Evolutionary conservation across 2,113 vertebrate genomes (phyloP).

Genomic region (Mystacornis crossleyi): DNA sequence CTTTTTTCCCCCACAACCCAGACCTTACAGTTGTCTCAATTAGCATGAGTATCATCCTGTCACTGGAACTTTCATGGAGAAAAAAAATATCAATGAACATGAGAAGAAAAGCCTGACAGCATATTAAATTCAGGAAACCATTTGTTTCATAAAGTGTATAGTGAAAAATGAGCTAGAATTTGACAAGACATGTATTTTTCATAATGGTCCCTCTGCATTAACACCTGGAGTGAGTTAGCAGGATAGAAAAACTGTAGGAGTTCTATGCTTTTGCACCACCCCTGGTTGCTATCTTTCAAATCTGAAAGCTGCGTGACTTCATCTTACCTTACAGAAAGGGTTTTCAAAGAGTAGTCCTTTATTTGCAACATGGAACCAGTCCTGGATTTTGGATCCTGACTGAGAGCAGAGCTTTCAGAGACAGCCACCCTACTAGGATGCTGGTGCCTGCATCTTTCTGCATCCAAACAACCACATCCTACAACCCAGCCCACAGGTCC

Average conservation of each 20-base stretch:
- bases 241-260: not conserved
- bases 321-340: not conserved
- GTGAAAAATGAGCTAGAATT: not conserved
- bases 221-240: not conserved
- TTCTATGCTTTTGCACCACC: not conserved
- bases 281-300: not conserved
- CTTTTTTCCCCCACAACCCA: not conserved
- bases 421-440: not conserved
- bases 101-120: not conserved
- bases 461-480: not conserved
- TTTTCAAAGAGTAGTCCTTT: not conserved
- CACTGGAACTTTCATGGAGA: not conserved
- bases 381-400: not conserved
- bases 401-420: not conserved
- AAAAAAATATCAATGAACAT: not conserved
- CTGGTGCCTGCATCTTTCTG: not conserved
- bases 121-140: not conserved
- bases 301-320: not conserved
- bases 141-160: not conserved
- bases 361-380: not conserved
- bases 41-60: not conserved
- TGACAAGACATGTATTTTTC: not conserved
- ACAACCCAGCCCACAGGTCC: rapidly evolving
- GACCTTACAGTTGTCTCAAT: not conserved
- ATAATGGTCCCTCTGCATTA: not conserved